These are phyloP conservation scores for Gallinago undulata DNA, from an alignment of 2,113 vertebrate genomes.

Conservation along the genomic window DNA sequence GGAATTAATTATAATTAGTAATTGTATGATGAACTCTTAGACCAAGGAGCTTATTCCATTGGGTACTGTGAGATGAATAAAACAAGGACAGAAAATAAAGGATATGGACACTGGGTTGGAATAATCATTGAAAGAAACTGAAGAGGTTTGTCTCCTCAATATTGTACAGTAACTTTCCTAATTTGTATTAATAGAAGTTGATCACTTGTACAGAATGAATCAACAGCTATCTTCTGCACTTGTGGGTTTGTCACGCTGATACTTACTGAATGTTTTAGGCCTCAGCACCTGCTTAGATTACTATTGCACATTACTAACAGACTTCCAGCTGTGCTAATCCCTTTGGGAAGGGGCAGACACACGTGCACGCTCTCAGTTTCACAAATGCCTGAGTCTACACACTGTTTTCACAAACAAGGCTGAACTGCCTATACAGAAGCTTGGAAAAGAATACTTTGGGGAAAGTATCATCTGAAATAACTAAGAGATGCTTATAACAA, in stretches of 20 bases:
- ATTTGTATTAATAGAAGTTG: neutral
- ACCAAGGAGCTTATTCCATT: neutral
- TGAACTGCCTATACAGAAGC: neutral
- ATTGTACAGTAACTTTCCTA: neutral
- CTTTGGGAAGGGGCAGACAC: neutral
- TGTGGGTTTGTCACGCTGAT: neutral
- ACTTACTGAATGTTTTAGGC: neutral
- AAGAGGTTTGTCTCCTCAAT: neutral
- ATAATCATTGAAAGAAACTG: neutral
- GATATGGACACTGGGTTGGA: neutral
- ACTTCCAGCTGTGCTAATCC: neutral
- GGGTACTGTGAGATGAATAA: neutral
- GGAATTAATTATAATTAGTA: neutral
- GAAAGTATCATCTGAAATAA: neutral
- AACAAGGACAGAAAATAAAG: neutral
- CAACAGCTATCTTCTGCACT: neutral
- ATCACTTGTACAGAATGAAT: accelerated
- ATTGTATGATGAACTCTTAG: neutral
- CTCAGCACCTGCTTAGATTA: neutral
- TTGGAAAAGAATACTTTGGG: neutral
- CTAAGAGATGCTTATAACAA: neutral
- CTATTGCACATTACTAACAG: neutral
- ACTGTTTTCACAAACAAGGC: neutral
- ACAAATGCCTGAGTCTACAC: neutral
- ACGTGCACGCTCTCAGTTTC: accelerated